Evolutionary conservation across 92 coral and sea anemone species (phyloP), one percentile per base, ranked within the genome.

Genomic region (Zoanthus gigantus): DNA sequence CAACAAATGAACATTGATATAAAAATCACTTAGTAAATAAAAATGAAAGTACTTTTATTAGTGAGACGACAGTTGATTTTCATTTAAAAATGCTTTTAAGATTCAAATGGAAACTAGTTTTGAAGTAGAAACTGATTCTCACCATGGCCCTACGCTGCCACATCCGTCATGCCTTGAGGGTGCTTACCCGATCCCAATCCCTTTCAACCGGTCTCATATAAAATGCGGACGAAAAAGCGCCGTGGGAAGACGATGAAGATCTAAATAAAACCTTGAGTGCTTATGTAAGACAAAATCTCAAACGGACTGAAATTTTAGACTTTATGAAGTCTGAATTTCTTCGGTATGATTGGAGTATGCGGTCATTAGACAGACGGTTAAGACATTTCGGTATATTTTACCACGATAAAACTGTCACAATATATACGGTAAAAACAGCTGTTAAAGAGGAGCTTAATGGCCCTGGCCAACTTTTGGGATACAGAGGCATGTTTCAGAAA

Each of bases 111-210:
- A 61, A 61, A 61, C 29, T 61, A 61, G 29, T 61, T 61, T 61
- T 72, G 77, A 72, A 44, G 10, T 44, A 42, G 52, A 71, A 71
- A 71, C 15, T 6, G 18, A 29, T 72, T 72, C 44, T 72, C 77
- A 72, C 77, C 77, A 72, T 44, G 77, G 53, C 77, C 77, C 77
- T 42, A 72, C 77, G 77, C 77, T 44, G 77, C 77, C 77, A 72
- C 77, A 72, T 37, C 77, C 53, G 77, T 72, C 53, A 72, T 42
- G 77, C 29, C 77, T 72, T 72, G 77, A 16, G 77, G 18, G 77
- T 28, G 77, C 54, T 14, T 14, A 42, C 77, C 10, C 23, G 56
- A 34, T 42, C 46, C 77, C 30, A 72, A 44, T 44, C 54, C 23
- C 77, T 72, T 18, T 72, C 77, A 72, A 44, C 77, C 13, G 77